Percentiles rank a stretch among this genome's conserved stretches.
Conservation (phyloP, 1,140 invertebrate species). For the Musca vetustissima region DNA sequence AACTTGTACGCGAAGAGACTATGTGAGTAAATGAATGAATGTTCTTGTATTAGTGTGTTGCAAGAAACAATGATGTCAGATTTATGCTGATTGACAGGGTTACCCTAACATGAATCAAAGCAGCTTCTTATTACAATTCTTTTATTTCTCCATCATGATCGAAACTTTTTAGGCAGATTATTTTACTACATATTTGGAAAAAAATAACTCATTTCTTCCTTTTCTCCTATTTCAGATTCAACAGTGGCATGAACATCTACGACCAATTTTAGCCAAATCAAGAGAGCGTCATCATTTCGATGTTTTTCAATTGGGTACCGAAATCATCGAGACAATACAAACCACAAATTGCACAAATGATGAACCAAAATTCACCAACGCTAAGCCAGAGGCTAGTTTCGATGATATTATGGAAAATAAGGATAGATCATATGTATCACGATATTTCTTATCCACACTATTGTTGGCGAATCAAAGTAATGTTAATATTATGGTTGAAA, state of each 20-base stretch:
- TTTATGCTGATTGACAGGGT: too few relatives aligned
- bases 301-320: conserved; percentile 41
- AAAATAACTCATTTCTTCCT: too few relatives aligned
- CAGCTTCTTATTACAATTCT: too few relatives aligned
- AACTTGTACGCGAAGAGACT: too few relatives aligned
- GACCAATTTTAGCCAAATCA: conserved; percentile 41
- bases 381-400: conserved; percentile 25
- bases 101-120: too few relatives aligned
- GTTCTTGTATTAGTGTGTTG: too few relatives aligned
- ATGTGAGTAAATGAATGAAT: too few relatives aligned
- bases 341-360: background rate
- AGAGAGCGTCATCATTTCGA: conserved; percentile 49
- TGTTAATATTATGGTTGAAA: conserved; percentile 21
- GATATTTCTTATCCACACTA: conserved; percentile 45
- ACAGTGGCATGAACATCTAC: conserved; percentile 44
- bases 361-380: background rate
- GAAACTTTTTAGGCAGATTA: too few relatives aligned
- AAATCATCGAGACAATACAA: conserved; percentile 36
- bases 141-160: too few relatives aligned
- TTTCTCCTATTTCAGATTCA: conserved; percentile 33
- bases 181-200: too few relatives aligned
- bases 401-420: conserved; percentile 38
- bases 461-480: conserved; percentile 37
- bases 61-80: too few relatives aligned
- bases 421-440: conserved; percentile 38